Base-by-base conservation (phyloP, 2,797 vertebrate genomes). In the Manis pentadactyla region DNA sequence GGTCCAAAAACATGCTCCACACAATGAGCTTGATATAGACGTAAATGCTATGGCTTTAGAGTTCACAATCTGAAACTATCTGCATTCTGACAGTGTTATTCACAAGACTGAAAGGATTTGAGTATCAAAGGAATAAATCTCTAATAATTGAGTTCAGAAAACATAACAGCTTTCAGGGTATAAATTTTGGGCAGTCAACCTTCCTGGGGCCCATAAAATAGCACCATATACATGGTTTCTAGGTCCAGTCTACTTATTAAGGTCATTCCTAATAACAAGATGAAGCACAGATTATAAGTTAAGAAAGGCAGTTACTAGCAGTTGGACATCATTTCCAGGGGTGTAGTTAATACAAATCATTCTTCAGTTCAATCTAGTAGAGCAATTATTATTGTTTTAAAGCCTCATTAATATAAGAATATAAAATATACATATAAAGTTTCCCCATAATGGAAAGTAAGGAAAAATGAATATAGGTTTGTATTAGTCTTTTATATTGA, bases 121-220 rank as follows among this genome's bases (percentile, higher is more conserved):
- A 94, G 73, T 85, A 92, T 90, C 46, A 96, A 82, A 93, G 59
- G 78, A 87, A 87, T 97, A 96, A 95, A 95, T 96, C 81, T 95
- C 23, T 93, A 94, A 75, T 96, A 97, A 97, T 86, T 96, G 95
- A 97, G 93, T 97, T 96, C 93, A 96, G 88, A 78, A 93, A 96
- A 66, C 63, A 91, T 95, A 97, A 75, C 88, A 93, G 10, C 4
- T 63, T 73, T 3, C 19, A 91, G 21, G 25, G 17, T 66, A 96
- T 97, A 97, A 96, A 96, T 97, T 66, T 78, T 55, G 78, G 25
- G 23, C 34, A 83, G 25, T 75, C 93, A 88, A 57, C 74, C 85
- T 96, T 97, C 85, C 49, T 57, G 19, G 3, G 55, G 5, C n/a
- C 68, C 51, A 75, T 93, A 95, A 97, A 97, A 87, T 68, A 78